Percentiles rank a stretch among this genome's conserved stretches.
phyloP scores from a whole-genome alignment of 2,888 invertebrate species.

The Nyleta sp. region DNA sequence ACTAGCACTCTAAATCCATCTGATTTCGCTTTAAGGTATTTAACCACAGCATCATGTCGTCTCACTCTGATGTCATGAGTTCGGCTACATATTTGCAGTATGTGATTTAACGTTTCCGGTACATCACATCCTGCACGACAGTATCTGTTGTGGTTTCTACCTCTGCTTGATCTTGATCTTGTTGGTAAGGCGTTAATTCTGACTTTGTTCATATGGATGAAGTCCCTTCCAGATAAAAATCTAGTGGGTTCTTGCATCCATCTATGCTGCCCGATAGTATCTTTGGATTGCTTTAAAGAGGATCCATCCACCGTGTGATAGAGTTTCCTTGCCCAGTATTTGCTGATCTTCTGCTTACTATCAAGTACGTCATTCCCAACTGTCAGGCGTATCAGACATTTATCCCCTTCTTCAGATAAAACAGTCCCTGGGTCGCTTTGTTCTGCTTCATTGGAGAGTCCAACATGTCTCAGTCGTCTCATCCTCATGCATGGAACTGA shows the following conservation, averaged over 20 bases:
- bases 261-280: slow-evolving; percentile 47
- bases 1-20: too few species aligned
- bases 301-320: slow-evolving; percentile 18
- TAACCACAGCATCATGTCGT: slow-evolving; percentile 72
- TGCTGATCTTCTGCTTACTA: not conserved
- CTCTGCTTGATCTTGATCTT: slow-evolving; percentile 69
- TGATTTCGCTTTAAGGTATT: slow-evolving; percentile 22
- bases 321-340: slow-evolving; percentile 17
- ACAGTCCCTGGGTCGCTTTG: not conserved
- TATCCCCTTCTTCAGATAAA: too few species aligned
- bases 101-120: slow-evolving; percentile 74
- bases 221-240: slow-evolving; percentile 74
- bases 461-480: not conserved
- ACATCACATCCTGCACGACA: slow-evolving; percentile 72
- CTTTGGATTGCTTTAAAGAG: slow-evolving; percentile 10
- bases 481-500: not conserved
- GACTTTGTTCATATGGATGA: slow-evolving; percentile 71
- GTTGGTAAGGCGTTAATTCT: slow-evolving; percentile 75
- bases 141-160: slow-evolving; percentile 43
- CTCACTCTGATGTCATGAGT: slow-evolving; percentile 75
- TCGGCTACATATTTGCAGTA: slow-evolving; percentile 73
- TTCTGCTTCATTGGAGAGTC: too few species aligned
- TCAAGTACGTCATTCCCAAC: not conserved
- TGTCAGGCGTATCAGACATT: not conserved
- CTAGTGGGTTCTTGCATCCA: too few species aligned